Evolutionary conservation across 2,113 vertebrate genomes (phyloP).

Genomic region (Pteronura brasiliensis): DNA sequence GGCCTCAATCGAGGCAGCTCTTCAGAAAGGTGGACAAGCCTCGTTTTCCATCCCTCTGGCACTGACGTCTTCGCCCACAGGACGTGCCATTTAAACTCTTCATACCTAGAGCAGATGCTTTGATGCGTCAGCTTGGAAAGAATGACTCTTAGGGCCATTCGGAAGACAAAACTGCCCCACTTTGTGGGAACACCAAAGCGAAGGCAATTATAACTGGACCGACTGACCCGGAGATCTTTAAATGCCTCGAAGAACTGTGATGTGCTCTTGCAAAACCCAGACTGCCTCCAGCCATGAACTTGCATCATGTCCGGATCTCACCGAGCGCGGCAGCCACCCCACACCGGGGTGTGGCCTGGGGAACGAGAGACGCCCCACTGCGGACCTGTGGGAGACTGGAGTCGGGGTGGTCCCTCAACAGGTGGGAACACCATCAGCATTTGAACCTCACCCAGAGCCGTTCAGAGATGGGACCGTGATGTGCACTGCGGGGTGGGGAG

Average conservation of each 20-base stretch:
- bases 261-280: neutral
- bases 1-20: neutral
- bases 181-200: neutral
- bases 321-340: neutral
- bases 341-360: neutral
- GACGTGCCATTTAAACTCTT: neutral
- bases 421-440: neutral
- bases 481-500: neutral
- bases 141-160: conserved; percentile 13
- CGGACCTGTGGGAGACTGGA: neutral
- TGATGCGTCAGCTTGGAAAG: conserved; percentile 64
- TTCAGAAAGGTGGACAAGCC: neutral
- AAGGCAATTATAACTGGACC: neutral
- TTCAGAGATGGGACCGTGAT: rapidly evolving
- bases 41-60: conserved; percentile 20
- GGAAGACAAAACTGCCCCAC: neutral
- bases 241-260: neutral
- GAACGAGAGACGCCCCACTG: neutral
- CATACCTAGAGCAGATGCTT: neutral
- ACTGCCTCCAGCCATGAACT: neutral
- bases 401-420: neutral
- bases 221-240: neutral
- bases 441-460: neutral
- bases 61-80: neutral
- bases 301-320: neutral